Evolutionary conservation across 2,113 vertebrate genomes (phyloP).

Genomic region (Carlito syrichta): DNA sequence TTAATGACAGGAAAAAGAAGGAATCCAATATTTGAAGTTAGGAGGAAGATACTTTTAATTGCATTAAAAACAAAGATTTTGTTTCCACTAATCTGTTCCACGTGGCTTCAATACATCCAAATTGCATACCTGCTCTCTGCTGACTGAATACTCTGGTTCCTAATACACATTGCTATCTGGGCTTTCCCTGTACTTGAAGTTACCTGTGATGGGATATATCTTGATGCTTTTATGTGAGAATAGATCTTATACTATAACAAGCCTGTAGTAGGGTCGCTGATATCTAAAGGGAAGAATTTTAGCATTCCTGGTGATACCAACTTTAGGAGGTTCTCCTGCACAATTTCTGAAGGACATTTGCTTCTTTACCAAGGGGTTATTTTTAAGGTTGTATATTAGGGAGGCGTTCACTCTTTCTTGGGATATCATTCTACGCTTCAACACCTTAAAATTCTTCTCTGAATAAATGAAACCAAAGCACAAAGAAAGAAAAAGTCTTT

Average conservation of each 20-base stretch:
- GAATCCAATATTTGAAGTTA: neutral
- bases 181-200: neutral
- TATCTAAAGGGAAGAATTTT: neutral
- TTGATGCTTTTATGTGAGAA: neutral
- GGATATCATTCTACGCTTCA: neutral
- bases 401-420: neutral
- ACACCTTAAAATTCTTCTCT: neutral
- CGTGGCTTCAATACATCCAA: neutral
- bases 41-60: neutral
- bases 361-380: neutral
- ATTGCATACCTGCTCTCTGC: fast-evolving
- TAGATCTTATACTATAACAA: neutral
- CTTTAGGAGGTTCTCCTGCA: neutral
- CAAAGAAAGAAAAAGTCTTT: neutral
- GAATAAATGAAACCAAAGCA: neutral
- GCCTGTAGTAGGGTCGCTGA: neutral
- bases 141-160: neutral
- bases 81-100: neutral
- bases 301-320: neutral
- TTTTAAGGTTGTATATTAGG: neutral
- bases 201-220: neutral
- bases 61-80: neutral
- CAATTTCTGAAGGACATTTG: neutral
- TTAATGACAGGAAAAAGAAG: neutral
- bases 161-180: neutral